Base-by-base conservation (phyloP, 92 coral and sea anemone genomes). In the Paramuricea clavata region DNA sequence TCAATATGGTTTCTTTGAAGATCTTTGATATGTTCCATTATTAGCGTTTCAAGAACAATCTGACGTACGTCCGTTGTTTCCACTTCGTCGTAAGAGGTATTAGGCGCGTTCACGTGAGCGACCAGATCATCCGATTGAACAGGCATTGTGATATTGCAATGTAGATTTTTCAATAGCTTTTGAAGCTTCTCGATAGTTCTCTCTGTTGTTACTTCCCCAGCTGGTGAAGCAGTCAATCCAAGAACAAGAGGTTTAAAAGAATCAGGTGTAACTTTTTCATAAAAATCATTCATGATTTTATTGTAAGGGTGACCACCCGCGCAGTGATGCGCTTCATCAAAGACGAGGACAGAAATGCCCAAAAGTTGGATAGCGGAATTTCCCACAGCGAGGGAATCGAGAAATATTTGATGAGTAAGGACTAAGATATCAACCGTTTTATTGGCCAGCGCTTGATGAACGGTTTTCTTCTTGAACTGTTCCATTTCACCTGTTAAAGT, bases 251-350 rank as follows among this genome's bases (percentile, higher is more conserved):
- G 62, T 54, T 54, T 54, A 8, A 19, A 54, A 19, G 25, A 22
- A 7, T 54, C 62, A 54, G 62, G 62, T 19, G 62, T 54, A 23
- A 47, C 52, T 47, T 54, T 54, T 19, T 5, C 27, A 68, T 93
- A 93, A 85, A 83, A 90, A 68, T 86, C 88, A 69, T 89, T 89
- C 97, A 93, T 93, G 44, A 95, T 90, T 77, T 90, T 81, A 74
- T 90, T 85, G 76, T 89, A 95, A 39, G 90, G 91, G 47, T 95
- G 98, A 56, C 93, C 91, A 1, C 97, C 97, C 15, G 82, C 54
- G 69, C 97, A 95, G 30, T 90, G 98, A 68, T 95, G 98, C 17
- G 95, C 98, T 69, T 95, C 98, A 41, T 95, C 98, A 35, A 95
- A 87, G 19, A 91, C 93, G 5, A 95, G 87, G 2, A 91, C 85